Evolutionary conservation across 2,113 vertebrate species (phyloP).

Genomic region (Aegotheles bennettii): DNA sequence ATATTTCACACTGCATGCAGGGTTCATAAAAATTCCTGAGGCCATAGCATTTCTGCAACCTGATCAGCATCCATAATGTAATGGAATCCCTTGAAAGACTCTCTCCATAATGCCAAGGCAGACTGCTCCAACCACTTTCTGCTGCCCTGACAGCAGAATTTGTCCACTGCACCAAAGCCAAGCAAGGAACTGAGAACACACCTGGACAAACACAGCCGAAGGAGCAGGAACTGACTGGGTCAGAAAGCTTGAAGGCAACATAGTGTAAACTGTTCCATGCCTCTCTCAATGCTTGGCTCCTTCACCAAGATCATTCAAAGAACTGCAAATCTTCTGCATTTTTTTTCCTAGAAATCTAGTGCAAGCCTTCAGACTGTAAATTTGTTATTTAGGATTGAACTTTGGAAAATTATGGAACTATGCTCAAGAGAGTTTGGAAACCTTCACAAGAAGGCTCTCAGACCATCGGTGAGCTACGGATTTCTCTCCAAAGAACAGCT

Average conservation of each 20-base stretch:
- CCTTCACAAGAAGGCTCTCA: not conserved
- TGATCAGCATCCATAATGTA: not conserved
- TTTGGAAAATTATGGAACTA: not conserved
- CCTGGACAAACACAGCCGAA: conserved; percentile 52
- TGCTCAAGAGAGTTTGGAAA: not conserved
- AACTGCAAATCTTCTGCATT: not conserved
- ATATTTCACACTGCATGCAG: not conserved
- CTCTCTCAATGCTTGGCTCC: not conserved
- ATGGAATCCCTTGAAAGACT: not conserved
- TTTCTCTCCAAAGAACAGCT: not conserved
- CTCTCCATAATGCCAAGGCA: not conserved
- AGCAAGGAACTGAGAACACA: not conserved
- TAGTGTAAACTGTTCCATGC: not conserved
- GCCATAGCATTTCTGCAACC: not conserved
- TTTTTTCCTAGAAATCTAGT: not conserved
- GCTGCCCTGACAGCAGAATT: not conserved
- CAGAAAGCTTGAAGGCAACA: conserved; percentile 3
- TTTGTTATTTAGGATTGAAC: not conserved
- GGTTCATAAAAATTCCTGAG: not conserved
- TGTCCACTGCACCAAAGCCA: not conserved
- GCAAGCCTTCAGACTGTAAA: not conserved
- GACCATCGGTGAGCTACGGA: not conserved
- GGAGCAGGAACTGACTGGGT: not conserved
- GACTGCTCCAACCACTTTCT: not conserved
- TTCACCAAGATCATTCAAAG: not conserved